Evolutionary conservation across 2,888 invertebrate species (phyloP).

Genomic region (Dugesia japonica): DNA sequence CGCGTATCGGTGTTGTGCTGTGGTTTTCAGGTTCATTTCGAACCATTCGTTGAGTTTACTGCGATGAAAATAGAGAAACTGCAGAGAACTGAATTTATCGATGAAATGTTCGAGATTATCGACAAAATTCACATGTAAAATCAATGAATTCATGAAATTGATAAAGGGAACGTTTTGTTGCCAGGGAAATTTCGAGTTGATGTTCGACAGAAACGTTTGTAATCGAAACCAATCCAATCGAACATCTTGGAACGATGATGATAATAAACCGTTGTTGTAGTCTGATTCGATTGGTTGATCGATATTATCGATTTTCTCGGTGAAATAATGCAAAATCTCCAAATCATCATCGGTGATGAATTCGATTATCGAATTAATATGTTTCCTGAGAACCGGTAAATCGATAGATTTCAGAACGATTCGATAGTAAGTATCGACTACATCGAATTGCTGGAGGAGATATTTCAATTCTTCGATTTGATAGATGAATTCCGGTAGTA

Average conservation of each 20-base stretch:
- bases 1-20: not conserved
- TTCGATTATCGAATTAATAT: not conserved
- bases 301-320: not conserved
- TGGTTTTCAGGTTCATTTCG: not conserved
- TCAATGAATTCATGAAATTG: not conserved
- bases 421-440: not conserved
- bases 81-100: not conserved
- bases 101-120: not conserved
- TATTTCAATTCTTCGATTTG: conserved; percentile 88
- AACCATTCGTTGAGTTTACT: not conserved
- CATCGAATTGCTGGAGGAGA: not conserved
- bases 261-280: not conserved
- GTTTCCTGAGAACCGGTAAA: not conserved
- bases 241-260: conserved; percentile 61
- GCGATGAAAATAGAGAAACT: not conserved
- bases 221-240: conserved; percentile 90
- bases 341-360: not conserved
- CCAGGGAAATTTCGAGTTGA: not conserved
- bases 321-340: not conserved
- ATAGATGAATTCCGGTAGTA: conserved; percentile 77
- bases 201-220: conserved; percentile 51
- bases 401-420: not conserved
- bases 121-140: not conserved
- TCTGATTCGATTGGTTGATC: not conserved
- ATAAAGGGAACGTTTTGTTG: not conserved